A percentile compares a stretch with the other conserved stretches of the same genome.
Conservation (phyloP, 2,888 invertebrate species). For the Muschampia plurimacula region DNA sequence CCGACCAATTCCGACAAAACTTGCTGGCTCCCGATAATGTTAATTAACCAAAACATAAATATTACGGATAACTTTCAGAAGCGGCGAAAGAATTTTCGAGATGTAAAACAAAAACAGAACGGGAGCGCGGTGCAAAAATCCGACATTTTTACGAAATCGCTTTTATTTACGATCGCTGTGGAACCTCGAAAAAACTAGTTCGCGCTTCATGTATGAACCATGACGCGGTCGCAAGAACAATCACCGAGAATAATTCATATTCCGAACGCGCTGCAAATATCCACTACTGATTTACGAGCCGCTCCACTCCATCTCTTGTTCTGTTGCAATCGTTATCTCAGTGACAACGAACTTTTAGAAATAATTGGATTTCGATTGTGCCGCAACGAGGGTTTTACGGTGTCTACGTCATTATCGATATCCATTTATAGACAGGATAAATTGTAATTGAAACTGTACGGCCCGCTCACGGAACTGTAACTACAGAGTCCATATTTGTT, state of each 20-base stretch:
- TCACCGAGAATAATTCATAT: slow-evolving; percentile 84
- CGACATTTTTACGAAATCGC: slow-evolving; percentile 68
- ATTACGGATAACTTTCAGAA: slow-evolving; percentile 55
- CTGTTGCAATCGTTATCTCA: slow-evolving; percentile 62
- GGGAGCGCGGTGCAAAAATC: slow-evolving; percentile 60
- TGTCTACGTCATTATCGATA: slow-evolving; percentile 79
- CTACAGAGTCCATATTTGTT: slow-evolving; percentile 65
- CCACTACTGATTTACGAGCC: slow-evolving; percentile 75
- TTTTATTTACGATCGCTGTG: slow-evolving; percentile 68
- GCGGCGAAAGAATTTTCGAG: slow-evolving; percentile 47
- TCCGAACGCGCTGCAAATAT: slow-evolving; percentile 82
- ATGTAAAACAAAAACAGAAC: slow-evolving; percentile 55
- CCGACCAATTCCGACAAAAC: slow-evolving; percentile 60
- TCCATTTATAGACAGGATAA: slow-evolving; percentile 79
- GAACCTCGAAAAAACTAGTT: slow-evolving; percentile 79
- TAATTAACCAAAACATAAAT: slow-evolving; percentile 66
- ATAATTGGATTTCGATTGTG: slow-evolving; percentile 84
- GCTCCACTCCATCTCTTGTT: slow-evolving; percentile 65
- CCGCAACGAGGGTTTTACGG: slow-evolving; percentile 68
- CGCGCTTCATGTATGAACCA: slow-evolving; percentile 85
- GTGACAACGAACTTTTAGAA: slow-evolving; percentile 81
- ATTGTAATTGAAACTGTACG: slow-evolving; percentile 68
- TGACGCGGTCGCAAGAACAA: slow-evolving; percentile 82
- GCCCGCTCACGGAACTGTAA: slow-evolving; percentile 60
- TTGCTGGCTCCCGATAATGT: slow-evolving; percentile 65